Base-by-base conservation (phyloP, 2,797 vertebrate species). In the Phoebastria nigripes region DNA sequence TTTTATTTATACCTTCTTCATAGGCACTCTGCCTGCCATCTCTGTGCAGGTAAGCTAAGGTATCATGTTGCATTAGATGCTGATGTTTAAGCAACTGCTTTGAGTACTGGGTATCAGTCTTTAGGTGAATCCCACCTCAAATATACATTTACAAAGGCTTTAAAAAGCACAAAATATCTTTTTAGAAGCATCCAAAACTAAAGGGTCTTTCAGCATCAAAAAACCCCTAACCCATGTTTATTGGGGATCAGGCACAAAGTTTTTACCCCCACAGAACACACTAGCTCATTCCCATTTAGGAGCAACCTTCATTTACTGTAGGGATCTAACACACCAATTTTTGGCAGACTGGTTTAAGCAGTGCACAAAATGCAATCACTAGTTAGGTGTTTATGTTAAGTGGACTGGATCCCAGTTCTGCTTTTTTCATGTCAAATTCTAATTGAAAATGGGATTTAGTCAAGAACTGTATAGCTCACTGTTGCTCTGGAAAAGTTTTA, bases 281-380 rank as follows among this genome's bases (percentile, higher is more conserved):
- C 8, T 58, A 54, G 6, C 3, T 8, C 8, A 4, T 49, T 55
- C 1, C 15, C 4, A 35, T 66, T 90, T 62, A 66, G 33, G 6
- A 69, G 3, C 8, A 79, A 29, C 5, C 3, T 44, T 44, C 12
- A n/a, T 81, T 72, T 82, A 67, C 16, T 21, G 1, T 46, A 14
- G 3, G 4, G 6, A 22, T 52, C n/a, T 49, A 61, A 39, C 14
- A 56, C 19, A n/a, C 0, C 0, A 39, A 3, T 89, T 82, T 49
- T 69, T 29, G 29, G 20, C 15, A 74, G 5, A 29, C 12, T 74
- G 2, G 5, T 31, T 65, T 49, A 72, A 85, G 76, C n/a, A 71
- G 3, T 31, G 6, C 10, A 56, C 3, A 72, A 69, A 90, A 70
- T 33, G 2, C 6, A 65, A 6, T 55, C 33, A 35, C 28, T 51